Evolutionary conservation across 2,888 invertebrate species (phyloP), one percentile per base, ranked within the genome.

Genomic region (Leptinotarsa peninsularis): DNA sequence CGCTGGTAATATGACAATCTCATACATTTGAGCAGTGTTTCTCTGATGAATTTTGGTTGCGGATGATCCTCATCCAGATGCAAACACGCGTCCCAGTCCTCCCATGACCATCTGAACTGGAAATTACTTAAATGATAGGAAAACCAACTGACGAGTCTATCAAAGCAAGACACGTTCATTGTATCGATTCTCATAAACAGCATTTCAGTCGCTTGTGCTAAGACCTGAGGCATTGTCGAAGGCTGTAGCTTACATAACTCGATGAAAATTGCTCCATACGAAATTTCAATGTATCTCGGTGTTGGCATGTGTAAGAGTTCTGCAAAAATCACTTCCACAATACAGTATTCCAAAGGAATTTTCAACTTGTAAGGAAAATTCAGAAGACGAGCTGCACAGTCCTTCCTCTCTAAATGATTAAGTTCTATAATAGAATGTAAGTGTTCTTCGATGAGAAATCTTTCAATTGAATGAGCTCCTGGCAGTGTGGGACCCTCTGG

Each of bases 21-120:
- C 84, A 99, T 91, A 85, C 95, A 95, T 88, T 96, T 97, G 54
- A 94, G 92, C 74, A 99, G 92, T 21, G 96, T 96, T 88, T 99
- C 99, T 80, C 94, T 91, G 72, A 98, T 95, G 88, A 99, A 99
- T 86, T 97, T 95, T 1, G 98, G 96, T 82, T 97, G 95, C 0
- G 98, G 98, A 88, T 97, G 95, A 84, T 98, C 96, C 1, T 91
- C 87, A 86, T 97, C 96, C 27, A 96, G 27, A 89, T 79, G 93
- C n/a, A 96, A 90, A 84, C 96, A 96, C 17, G 93, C 93, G 85
- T 95, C 95, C 97, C 97, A 97, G 85, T 97, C 97, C 81, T 97
- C 96, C 99, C 99, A 99, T 3, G 97, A 97, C 99, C 99, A 99
- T 72, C 98, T 93, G 88, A 98, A 99, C 88, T 99, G 98, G 88